Evolutionary conservation across 2,113 vertebrate genomes (phyloP), one percentile per base, ranked within the genome.

Genomic region (Chauna torquata): DNA sequence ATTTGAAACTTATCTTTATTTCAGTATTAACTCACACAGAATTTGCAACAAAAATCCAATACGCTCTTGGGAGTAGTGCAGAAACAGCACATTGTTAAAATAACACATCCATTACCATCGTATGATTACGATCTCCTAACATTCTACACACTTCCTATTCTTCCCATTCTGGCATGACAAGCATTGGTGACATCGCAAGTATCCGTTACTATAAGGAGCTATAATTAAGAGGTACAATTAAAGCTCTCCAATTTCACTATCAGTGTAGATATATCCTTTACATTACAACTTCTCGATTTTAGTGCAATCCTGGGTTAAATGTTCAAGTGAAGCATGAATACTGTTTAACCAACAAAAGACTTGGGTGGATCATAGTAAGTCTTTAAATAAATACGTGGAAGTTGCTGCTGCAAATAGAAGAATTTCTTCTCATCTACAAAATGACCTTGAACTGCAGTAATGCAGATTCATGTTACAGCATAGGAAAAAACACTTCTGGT

Each of bases 181-280:
- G 23, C 28, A 50, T 1, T 47, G 44, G 69, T 91, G 66, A 52
- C 52, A 95, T 82, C 24, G 38, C 54, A 95, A 58, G 25, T 62
- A 70, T 32, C 30, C 70, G 22, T 75, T 64, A 55, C 22, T 92
- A 92, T 65, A 93, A 76, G 45, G 34, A 86, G 59, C 34, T 87
- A n/a, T 74, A 92, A 85, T 84, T 91, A 89, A 95, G 50, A 91
- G 70, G 49, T 82, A 19, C 78, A 91, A 94, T 72, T 90, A 87
- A 90, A 86, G 49, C 44, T 58, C 76, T 88, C 50, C 62, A 78
- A 62, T 66, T 76, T 62, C 42, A 71, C 49, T 49, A 5, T 13
- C 82, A 86, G 58, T 72, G 45, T 65, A 83, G 68, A 42, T 70
- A 74, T 19, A 93, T 50, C 11, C 15, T 30, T 38, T 59, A 70